A percentile compares a stretch with the other conserved stretches of the same genome.
These are phyloP conservation scores for Trichonephila inaurata DNA, from an alignment of 1,140 invertebrate genomes.

Conservation along the genomic window DNA sequence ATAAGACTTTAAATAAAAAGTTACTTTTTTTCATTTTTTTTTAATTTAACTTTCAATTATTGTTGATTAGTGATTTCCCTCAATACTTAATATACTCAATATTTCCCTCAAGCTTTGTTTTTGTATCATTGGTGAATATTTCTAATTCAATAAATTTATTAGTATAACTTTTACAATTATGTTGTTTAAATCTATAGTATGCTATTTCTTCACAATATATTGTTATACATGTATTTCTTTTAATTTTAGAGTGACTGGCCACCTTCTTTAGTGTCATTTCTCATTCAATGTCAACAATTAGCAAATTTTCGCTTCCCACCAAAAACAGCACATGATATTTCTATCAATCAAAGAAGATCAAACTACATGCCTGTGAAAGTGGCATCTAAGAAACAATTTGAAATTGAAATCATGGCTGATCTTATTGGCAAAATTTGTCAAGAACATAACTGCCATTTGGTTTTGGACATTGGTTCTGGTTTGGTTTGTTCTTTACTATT, in stretches of 20 bases:
- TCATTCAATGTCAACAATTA: neutral
- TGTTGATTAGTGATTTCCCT: no score
- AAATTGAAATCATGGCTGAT: constrained; percentile 9
- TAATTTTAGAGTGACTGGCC: neutral
- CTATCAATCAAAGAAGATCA: neutral
- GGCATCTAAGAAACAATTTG: constrained; percentile 12
- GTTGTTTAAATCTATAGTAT: no score
- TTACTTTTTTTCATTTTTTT: no score
- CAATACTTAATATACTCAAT: no score
- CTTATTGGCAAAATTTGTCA: constrained; percentile 6
- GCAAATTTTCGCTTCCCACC: constrained; percentile 33
- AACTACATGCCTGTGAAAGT: constrained; percentile 2
- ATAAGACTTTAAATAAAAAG: no score
- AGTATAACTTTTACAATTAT: no score
- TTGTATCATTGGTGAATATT: no score
- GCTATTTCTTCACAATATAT: no score
- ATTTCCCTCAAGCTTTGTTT: no score
- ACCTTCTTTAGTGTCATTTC: neutral
- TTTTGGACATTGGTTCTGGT: constrained; percentile 38
- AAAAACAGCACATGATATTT: neutral
- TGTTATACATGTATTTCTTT: no score
- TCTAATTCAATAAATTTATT: no score
- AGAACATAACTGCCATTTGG: neutral
- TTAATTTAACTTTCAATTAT: no score
- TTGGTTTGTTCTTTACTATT: neutral